Conservation (phyloP, 1,140 invertebrate species). For the Armadillidium nasatum region DNA sequence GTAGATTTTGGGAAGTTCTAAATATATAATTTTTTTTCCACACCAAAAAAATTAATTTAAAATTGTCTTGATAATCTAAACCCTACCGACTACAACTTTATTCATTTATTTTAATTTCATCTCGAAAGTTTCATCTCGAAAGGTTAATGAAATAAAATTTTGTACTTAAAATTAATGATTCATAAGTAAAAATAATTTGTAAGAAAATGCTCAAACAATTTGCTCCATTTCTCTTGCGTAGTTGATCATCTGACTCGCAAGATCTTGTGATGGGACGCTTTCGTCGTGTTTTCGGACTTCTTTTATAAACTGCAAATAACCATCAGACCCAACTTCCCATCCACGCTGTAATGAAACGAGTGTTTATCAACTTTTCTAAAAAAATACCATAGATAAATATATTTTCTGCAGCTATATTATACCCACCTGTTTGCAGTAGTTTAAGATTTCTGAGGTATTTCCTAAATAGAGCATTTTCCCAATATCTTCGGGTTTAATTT, state of each 20-base stretch:
- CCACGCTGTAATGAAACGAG: constrained; percentile 51
- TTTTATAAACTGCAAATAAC: constrained; percentile 71
- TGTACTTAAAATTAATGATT: too few species aligned
- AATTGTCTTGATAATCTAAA: too few species aligned
- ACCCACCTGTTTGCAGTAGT: constrained; percentile 60
- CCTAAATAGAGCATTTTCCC: constrained; percentile 82
- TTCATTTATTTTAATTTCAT: too few species aligned
- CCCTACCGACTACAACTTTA: too few species aligned
- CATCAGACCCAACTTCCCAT: constrained; percentile 74
- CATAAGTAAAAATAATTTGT: too few species aligned
- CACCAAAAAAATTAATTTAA: too few species aligned
- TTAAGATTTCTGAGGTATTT: constrained; percentile 66
- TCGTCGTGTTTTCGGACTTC: constrained; percentile 71
- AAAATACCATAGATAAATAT: background rate
- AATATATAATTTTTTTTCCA: too few species aligned
- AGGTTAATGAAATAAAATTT: too few species aligned
- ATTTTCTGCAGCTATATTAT: constrained; percentile 17
- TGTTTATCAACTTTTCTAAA: too few species aligned
- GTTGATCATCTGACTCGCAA: constrained; percentile 89
- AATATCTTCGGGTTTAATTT: constrained; percentile 80
- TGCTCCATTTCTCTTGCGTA: constrained; percentile 98
- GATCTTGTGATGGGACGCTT: constrained; percentile 75
- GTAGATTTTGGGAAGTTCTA: too few species aligned
- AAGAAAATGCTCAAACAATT: constrained; percentile 72
- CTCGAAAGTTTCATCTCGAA: too few species aligned